These are phyloP conservation scores for Argyresthia albistria DNA, from an alignment of 2,888 invertebrate genomes.

Conservation along the genomic window DNA sequence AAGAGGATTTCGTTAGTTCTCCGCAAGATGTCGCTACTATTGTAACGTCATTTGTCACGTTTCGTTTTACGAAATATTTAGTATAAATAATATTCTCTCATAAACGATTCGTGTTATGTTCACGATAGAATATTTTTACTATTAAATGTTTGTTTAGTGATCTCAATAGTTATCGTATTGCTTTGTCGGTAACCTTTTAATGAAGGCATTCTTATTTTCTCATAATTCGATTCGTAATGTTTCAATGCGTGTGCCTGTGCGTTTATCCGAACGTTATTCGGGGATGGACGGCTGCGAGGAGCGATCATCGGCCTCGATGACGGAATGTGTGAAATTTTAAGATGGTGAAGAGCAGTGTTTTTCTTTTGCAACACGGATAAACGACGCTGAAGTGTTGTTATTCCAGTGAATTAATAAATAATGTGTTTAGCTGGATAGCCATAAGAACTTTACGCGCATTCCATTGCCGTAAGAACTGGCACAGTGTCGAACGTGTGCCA, in stretches of 20 bases:
- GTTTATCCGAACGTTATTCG: conserved; percentile 34
- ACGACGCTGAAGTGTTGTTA: conserved; percentile 31
- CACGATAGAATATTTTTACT: too few species aligned
- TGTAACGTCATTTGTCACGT: too few species aligned
- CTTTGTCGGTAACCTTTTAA: too few species aligned
- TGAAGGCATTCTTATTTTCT: too few species aligned
- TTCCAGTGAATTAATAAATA: conserved; percentile 20
- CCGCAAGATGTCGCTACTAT: too few species aligned
- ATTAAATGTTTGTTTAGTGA: too few species aligned
- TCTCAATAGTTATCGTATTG: too few species aligned
- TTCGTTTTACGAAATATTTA: too few species aligned
- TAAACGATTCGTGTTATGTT: too few species aligned
- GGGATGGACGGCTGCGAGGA: conserved; percentile 26
- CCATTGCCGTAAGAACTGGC: conserved; percentile 25
- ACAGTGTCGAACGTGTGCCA: conserved; percentile 47
- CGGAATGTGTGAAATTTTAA: conserved; percentile 69
- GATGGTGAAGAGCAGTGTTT: conserved; percentile 65
- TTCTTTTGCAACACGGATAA: conserved; percentile 34
- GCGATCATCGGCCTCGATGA: conserved; percentile 69
- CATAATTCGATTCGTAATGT: not conserved
- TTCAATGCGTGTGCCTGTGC: conserved; percentile 15
- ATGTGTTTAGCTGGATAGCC: conserved; percentile 31
- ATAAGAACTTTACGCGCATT: conserved; percentile 17
- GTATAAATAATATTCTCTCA: too few species aligned
- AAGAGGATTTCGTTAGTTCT: too few species aligned